These are phyloP conservation scores for Pheosia tremula DNA, from an alignment of 2,888 invertebrate genomes.

Conservation along the genomic window DNA sequence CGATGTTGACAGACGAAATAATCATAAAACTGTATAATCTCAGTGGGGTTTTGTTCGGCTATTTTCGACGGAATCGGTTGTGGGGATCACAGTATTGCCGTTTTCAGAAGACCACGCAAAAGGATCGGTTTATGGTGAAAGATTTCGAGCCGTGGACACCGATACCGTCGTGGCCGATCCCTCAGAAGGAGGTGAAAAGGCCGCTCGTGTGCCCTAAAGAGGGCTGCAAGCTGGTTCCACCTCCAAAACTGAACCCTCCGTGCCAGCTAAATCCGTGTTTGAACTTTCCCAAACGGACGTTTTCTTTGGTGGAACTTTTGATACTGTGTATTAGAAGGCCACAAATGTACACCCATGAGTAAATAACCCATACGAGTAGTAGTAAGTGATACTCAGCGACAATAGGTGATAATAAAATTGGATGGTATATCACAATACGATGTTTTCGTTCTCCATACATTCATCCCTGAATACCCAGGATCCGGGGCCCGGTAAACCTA, in stretches of 20 bases:
- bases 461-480: not conserved
- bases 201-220: constrained; percentile 55
- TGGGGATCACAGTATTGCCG: not conserved
- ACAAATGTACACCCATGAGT: not conserved
- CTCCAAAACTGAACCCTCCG: constrained; percentile 37
- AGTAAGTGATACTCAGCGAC: constrained; percentile 50
- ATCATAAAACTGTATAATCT: constrained; percentile 21
- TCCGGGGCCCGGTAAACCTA: too few relatives aligned
- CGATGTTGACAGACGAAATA: constrained; percentile 24
- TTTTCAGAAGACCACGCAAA: not conserved
- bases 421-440: not conserved
- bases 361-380: not conserved
- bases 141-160: constrained; percentile 69
- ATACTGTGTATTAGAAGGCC: not conserved
- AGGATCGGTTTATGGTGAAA: constrained; percentile 34
- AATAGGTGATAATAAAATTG: constrained; percentile 39
- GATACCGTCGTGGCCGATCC: constrained; percentile 65
- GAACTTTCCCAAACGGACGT: constrained; percentile 51
- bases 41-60: constrained; percentile 15
- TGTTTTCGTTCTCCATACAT: not conserved
- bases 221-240: constrained; percentile 53
- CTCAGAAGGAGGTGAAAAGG: constrained; percentile 39
- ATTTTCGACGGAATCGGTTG: constrained; percentile 1
- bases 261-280: constrained; percentile 50
- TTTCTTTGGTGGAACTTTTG: constrained; percentile 31